Conservation (phyloP, 1,140 invertebrate species). For the Hetaerina americana region DNA sequence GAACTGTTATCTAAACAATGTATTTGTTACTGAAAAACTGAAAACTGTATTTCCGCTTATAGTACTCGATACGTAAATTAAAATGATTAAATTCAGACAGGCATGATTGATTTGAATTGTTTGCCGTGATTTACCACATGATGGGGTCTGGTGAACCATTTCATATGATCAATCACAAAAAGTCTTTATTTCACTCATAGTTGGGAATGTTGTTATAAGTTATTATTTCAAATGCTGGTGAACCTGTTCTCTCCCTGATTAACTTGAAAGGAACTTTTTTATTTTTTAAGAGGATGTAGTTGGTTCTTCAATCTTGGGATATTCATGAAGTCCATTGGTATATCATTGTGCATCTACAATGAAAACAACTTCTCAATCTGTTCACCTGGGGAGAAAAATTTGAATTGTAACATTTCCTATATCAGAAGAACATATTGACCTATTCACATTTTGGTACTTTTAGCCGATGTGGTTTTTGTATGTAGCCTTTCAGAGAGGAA, state of each 20-base stretch:
- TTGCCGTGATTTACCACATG: neutral
- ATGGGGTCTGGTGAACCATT: neutral
- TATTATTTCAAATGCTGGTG: neutral
- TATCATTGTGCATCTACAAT: neutral
- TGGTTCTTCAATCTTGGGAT: neutral
- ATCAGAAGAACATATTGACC: neutral
- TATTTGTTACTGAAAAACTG: no score
- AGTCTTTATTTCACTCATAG: neutral
- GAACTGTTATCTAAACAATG: no score
- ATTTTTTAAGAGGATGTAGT: neutral
- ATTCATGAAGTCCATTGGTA: neutral
- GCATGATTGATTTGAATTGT: neutral
- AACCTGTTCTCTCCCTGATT: neutral
- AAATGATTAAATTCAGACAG: neutral
- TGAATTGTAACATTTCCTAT: neutral
- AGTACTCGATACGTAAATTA: no score
- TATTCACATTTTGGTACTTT: neutral
- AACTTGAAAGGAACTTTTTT: neutral
- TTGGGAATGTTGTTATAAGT: neutral
- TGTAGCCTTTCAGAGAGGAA: neutral
- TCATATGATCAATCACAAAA: neutral
- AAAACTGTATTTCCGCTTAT: no score
- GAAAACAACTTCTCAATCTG: neutral
- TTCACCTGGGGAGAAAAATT: neutral
- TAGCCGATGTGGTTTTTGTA: neutral